Evolutionary conservation across 2,113 vertebrate species (phyloP).

Genomic region (Sitta europaea): DNA sequence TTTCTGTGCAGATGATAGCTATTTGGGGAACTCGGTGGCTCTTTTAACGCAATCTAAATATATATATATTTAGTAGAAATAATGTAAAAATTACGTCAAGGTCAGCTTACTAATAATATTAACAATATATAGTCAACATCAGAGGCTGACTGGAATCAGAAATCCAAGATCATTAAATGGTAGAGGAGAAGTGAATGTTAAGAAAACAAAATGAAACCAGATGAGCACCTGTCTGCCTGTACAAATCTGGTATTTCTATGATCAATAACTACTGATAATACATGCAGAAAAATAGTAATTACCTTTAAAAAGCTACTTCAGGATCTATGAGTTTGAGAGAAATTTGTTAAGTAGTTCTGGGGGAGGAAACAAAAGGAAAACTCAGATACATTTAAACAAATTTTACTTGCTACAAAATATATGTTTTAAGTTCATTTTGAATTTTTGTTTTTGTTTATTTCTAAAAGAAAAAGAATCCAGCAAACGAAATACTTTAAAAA

Average conservation of each 20-base stretch:
- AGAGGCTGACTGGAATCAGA: neutral
- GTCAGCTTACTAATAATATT: neutral
- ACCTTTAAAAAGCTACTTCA: neutral
- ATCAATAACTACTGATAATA: neutral
- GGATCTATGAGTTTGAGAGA: neutral
- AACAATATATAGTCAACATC: neutral
- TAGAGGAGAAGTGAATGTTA: neutral
- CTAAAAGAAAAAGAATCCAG: neutral
- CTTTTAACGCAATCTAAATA: neutral
- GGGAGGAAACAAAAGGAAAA: neutral
- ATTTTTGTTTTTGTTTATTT: neutral
- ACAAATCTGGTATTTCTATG: neutral
- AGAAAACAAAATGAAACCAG: neutral
- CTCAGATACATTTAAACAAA: neutral
- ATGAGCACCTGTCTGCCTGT: neutral
- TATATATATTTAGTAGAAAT: neutral
- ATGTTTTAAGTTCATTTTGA: neutral
- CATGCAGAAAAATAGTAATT: neutral
- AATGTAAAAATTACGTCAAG: neutral
- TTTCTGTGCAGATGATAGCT: neutral
- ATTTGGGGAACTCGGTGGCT: accelerated
- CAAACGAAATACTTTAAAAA: neutral
- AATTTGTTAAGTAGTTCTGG: neutral
- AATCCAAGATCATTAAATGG: neutral
- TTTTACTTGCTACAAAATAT: neutral